Evolutionary conservation across 2,113 vertebrate genomes (phyloP), one percentile per base, ranked within the genome.

Genomic region (Spea bombifrons): DNA sequence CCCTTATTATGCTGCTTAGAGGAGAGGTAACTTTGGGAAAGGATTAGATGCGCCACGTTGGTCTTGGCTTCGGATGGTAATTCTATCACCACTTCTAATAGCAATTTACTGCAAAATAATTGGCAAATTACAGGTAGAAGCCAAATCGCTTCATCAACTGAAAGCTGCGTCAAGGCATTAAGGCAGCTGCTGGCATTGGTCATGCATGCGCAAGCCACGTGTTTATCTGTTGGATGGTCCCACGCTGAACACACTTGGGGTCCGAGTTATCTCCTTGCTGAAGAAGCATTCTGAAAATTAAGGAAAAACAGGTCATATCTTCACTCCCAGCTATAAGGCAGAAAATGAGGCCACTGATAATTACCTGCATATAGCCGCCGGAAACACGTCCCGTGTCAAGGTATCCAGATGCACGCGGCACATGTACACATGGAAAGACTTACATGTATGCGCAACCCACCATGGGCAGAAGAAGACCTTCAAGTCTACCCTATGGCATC

Each of bases 271-370:
- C 73, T 75, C 55, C 45, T 43, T 74, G 46, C 46, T 63, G 72
- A 52, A 13, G 8, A 4, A 63, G 57, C 72, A 4, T 9, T 9
- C 6, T 61, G 61, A 44, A 13, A 9, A 8, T 59, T 59, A 30
- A 48, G 44, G 50, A 52, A 76, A 77, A 77, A 68, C 44, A 69
- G 66, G 66, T 77, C 66, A 77, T 6, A 61, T 43, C 17, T 16
- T 15, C 8, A 70, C 66, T 70, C n/a, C 52, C 8, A 70, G 53
- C 49, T 49, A 77, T 44, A 12, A 50, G n/a, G 9, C 53, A 49
- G 75, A 43, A 49, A 76, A 77, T 9, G 53, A 70, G 75, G 75
- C 45, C 75, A 50, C n/a, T 13, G 75, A 70, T 77, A 59, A 77
- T 77, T 59, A 77, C 66, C 55, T 69, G 66, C 66, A 47, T 53